phyloP scores from a whole-genome alignment of 2,797 vertebrate species.

The Rhinoraja longicauda region DNA sequence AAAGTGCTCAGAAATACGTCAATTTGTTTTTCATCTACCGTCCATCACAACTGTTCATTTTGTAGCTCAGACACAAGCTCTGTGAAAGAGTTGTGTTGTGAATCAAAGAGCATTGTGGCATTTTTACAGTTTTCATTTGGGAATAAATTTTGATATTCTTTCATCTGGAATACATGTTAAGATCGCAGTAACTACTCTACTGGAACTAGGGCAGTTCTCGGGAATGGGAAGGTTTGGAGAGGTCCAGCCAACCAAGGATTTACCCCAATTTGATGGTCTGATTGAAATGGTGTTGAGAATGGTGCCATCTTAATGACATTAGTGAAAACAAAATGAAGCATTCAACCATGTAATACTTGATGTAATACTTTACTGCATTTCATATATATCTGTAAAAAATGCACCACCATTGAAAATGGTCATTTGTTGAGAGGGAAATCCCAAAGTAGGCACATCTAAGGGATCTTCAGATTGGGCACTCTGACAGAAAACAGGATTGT shows the following conservation, averaged over 20 bases:
- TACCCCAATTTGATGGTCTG: not conserved
- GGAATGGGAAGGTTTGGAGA: not conserved
- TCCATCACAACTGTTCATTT: not conserved
- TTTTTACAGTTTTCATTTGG: conserved; percentile 10
- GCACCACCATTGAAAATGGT: not conserved
- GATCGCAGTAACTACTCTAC: not conserved
- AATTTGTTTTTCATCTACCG: not conserved
- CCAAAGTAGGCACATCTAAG: not conserved
- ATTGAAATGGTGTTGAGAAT: not conserved
- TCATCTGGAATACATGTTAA: not conserved
- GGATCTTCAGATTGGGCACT: not conserved
- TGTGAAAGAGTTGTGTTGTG: not conserved
- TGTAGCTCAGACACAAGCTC: not conserved
- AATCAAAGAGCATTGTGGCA: conserved; percentile 18
- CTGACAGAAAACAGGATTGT: not conserved
- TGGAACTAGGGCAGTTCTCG: not conserved
- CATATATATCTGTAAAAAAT: not conserved
- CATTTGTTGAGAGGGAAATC: not conserved
- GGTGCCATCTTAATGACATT: not conserved
- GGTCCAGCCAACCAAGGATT: too few relatives aligned
- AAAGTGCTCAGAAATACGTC: conserved; percentile 31
- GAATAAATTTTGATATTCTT: not conserved
- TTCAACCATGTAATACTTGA: too few relatives aligned
- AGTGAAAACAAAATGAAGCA: not conserved
- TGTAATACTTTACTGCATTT: not conserved